phyloP scores from a whole-genome alignment of 1,140 invertebrate species.

The Papilio helenus region DNA sequence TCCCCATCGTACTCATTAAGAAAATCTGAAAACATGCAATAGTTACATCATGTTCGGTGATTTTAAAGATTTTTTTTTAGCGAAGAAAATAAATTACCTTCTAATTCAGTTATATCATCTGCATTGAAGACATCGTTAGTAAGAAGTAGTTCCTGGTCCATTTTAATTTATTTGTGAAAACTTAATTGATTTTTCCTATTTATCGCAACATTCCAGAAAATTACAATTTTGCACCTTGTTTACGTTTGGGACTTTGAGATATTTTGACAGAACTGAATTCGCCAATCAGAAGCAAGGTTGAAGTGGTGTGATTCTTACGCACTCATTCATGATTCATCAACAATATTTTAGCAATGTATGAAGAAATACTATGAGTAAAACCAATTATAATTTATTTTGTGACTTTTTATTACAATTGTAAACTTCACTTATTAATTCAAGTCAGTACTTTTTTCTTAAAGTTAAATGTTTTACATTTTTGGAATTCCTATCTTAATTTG shows the following conservation, averaged over 20 bases:
- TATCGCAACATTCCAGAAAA: conserved; percentile 34
- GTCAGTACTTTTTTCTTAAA: neutral
- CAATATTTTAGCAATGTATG: conserved; percentile 5
- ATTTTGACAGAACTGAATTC: conserved; percentile 66
- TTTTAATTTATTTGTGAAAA: conserved; percentile 41
- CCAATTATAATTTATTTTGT: neutral
- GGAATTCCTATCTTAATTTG: neutral
- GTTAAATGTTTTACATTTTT: neutral
- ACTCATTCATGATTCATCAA: conserved; percentile 24
- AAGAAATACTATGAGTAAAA: neutral
- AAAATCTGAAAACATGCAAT: conserved; percentile 66
- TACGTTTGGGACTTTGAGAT: conserved; percentile 63
- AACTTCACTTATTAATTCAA: too few species aligned
- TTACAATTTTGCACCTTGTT: conserved; percentile 56
- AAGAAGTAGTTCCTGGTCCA: conserved; percentile 71
- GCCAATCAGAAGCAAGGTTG: conserved; percentile 63
- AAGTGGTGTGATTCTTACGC: conserved; percentile 76
- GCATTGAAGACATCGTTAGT: conserved; percentile 73
- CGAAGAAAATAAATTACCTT: conserved; percentile 56
- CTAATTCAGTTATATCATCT: conserved; percentile 75
- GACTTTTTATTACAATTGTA: neutral
- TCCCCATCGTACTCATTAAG: conserved; percentile 75
- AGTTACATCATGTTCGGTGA: conserved; percentile 29
- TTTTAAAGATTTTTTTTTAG: conserved; percentile 15
- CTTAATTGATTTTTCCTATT: conserved; percentile 9